phyloP scores from a whole-genome alignment of 2,113 vertebrate species.

The Heliornis fulica region DNA sequence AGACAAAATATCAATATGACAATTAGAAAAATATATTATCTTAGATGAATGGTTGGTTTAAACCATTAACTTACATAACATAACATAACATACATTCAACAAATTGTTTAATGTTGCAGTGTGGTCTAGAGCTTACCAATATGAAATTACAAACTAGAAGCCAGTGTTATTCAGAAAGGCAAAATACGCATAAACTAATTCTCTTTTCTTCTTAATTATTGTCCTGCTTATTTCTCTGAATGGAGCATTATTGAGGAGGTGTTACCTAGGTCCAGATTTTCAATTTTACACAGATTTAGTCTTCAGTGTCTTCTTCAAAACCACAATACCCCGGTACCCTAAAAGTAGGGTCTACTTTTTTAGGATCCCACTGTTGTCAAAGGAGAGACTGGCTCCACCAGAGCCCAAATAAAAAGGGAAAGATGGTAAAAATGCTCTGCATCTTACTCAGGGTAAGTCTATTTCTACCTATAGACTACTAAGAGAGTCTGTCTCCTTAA shows the following conservation, averaged over 20 bases:
- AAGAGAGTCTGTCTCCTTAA: not conserved
- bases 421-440: not conserved
- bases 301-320: not conserved
- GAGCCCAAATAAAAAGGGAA: not conserved
- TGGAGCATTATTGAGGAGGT: not conserved
- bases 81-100: not conserved
- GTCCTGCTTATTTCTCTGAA: not conserved
- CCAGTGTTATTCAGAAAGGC: not conserved
- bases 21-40: slow-evolving; percentile 5
- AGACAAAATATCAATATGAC: not conserved
- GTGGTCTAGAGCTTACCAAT: not conserved
- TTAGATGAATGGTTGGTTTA: not conserved
- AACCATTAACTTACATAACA: not conserved
- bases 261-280: not conserved
- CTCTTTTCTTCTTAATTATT: not conserved
- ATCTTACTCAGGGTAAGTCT: not conserved
- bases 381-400: not conserved
- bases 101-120: not conserved
- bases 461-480: not conserved
- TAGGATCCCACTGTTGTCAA: not conserved
- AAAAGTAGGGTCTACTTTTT: not conserved
- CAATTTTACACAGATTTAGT: not conserved
- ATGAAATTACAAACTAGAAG: not conserved
- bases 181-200: not conserved
- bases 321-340: not conserved